Base-by-base conservation (phyloP, 2,797 vertebrate genomes). In the Eidolon dupreanum region DNA sequence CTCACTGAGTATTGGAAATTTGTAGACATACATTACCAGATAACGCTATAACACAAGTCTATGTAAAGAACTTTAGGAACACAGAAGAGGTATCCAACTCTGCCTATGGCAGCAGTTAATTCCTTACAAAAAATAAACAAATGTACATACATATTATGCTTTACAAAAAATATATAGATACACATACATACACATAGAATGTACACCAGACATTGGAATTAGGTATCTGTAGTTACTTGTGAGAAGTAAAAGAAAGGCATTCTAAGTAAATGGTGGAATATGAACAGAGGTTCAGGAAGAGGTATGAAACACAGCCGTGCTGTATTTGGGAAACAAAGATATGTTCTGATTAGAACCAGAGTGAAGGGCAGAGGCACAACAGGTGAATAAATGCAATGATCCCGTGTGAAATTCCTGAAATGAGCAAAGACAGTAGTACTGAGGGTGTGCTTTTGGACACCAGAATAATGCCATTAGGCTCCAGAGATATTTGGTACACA, bases 171-270 rank as follows among this genome's bases (percentile, higher is more conserved):
- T 33, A 65, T 28, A 41, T 17, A 49, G 38, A 38, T 36, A 75
- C 22, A 89, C 11, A 59, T 10, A 81, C 20, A 20, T 15, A 65
- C 20, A 79, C 7, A 53, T 20, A 24, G n/a, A 26, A 22, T 36
- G 3, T 10, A 15, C 57, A 38, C 5, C 8, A 24, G 53, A 81
- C 49, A 46, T 0, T 92, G n/a, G 66, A 79, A 95, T 85, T 46
- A 41, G 22, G 36, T 88, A 90, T 19, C 66, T 46, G 3, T 53
- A 2, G 57, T 79, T 63, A 46, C 41, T 61, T 65, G 55, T 55
- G 41, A 94, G 63, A 94, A 66, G 74, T 43, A 71, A 81, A 55
- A 74, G 11, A 93, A 49, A 90, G 71, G 36, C 43, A 81, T 87
- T 81, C 71, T 73, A 84, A 93, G 68, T 22, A 91, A 87, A 91